phyloP scores from a whole-genome alignment of 2,113 vertebrate genomes.

The Rhegmatorhina hoffmannsi region DNA sequence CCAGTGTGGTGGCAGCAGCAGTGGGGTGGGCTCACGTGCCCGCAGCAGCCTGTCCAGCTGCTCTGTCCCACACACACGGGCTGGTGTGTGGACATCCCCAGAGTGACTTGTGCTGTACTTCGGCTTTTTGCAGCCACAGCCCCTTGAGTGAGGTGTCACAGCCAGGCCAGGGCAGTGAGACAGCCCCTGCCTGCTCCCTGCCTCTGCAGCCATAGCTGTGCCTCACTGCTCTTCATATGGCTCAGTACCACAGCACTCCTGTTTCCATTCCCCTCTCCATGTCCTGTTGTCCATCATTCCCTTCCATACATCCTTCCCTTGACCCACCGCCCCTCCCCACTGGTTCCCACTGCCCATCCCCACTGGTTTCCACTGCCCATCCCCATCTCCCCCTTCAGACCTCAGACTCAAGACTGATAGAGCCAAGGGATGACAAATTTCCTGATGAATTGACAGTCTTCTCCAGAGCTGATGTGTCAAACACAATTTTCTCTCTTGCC shows the following conservation, averaged over 20 bases:
- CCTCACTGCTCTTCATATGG: fast-evolving
- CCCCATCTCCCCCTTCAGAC: background rate
- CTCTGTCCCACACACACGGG: background rate
- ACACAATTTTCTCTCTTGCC: background rate
- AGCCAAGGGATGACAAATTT: background rate
- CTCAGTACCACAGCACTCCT: fast-evolving
- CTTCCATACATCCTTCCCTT: background rate
- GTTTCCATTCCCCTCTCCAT: background rate
- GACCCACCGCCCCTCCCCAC: background rate
- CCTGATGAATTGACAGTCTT: background rate
- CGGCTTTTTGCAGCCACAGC: background rate
- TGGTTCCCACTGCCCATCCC: background rate
- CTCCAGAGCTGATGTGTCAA: background rate
- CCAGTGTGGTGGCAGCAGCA: fast-evolving
- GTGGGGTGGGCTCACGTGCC: fast-evolving
- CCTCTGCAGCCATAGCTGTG: fast-evolving
- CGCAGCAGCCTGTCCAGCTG: background rate
- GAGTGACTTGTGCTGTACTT: background rate
- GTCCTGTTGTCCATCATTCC: background rate
- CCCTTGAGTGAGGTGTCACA: background rate
- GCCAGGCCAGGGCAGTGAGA: fast-evolving
- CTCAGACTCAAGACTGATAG: background rate
- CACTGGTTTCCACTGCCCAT: background rate
- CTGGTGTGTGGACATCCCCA: fast-evolving
- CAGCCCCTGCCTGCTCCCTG: background rate